phyloP scores from a whole-genome alignment of 2,888 invertebrate genomes.

The Rhogogaster chlorosoma region DNA sequence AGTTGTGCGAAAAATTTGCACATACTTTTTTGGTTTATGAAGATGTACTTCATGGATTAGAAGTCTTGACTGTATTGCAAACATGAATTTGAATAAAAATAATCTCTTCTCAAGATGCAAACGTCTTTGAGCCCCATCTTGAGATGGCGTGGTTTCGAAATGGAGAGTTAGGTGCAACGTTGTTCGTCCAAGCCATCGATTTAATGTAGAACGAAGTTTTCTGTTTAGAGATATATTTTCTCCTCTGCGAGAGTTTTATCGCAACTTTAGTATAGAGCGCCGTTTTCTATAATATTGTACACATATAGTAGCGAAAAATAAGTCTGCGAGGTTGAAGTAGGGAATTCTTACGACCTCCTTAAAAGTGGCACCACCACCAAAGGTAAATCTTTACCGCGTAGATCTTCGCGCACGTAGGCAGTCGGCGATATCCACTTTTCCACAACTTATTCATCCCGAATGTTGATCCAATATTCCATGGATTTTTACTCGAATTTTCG shows the following conservation, averaged over 20 bases:
- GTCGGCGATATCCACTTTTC: constrained; percentile 26
- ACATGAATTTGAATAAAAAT: no score
- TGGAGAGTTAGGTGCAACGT: no score
- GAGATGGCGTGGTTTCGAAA: no score
- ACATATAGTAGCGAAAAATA: background rate
- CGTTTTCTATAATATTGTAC: constrained; percentile 24
- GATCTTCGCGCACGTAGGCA: constrained; percentile 11
- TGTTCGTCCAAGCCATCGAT: no score
- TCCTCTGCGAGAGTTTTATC: background rate
- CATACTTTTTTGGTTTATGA: no score
- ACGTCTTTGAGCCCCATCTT: no score
- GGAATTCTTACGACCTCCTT: constrained; percentile 32
- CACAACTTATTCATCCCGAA: constrained; percentile 29
- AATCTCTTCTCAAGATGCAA: no score
- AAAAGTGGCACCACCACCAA: background rate
- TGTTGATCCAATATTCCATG: constrained; percentile 38
- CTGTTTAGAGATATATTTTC: background rate
- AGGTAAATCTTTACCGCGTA: constrained; percentile 22
- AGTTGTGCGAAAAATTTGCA: no score
- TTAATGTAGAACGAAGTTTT: background rate
- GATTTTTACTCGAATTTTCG: constrained; percentile 28
- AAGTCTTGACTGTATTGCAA: no score
- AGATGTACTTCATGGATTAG: no score
- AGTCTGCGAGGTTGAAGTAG: constrained; percentile 28
- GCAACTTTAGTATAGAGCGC: background rate